These are phyloP conservation scores for Amblyjoppa proteus DNA, from an alignment of 2,888 invertebrate genomes.

Conservation along the genomic window DNA sequence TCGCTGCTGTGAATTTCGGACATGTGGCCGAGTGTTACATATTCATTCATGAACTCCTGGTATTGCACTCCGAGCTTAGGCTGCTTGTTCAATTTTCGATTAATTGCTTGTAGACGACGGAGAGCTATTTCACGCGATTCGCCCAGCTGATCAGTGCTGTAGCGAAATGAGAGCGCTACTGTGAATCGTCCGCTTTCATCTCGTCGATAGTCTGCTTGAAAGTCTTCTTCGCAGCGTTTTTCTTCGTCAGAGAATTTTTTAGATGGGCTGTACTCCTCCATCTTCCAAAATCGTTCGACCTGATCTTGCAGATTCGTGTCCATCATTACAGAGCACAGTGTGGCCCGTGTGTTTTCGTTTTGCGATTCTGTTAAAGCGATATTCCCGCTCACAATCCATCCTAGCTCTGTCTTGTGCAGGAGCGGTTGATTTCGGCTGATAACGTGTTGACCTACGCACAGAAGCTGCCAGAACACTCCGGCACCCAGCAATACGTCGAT, in stretches of 20 bases:
- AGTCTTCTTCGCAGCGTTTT: constrained; percentile 41
- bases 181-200: constrained; percentile 29
- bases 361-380: neutral
- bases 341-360: neutral
- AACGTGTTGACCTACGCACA: constrained; percentile 60
- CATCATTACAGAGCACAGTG: neutral
- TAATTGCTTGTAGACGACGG: constrained; percentile 5
- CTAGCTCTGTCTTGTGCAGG: constrained; percentile 62
- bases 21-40: constrained; percentile 31
- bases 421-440: constrained; percentile 22
- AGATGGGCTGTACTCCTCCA: constrained; percentile 23
- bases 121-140: constrained; percentile 33
- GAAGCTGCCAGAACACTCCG: constrained; percentile 60
- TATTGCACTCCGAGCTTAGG: constrained; percentile 15
- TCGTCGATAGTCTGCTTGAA: neutral
- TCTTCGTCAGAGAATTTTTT: constrained; percentile 40
- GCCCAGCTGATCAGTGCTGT: constrained; percentile 17
- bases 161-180: constrained; percentile 37
- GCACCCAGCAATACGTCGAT: constrained; percentile 71
- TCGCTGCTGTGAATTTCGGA: neutral
- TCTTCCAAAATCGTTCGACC: constrained; percentile 38
- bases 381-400: constrained; percentile 61
- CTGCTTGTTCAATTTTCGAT: constrained; percentile 24
- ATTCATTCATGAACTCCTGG: constrained; percentile 35
- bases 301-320: constrained; percentile 23